phyloP scores from a whole-genome alignment of 2,797 vertebrate genomes.

The Argentina silus region DNA sequence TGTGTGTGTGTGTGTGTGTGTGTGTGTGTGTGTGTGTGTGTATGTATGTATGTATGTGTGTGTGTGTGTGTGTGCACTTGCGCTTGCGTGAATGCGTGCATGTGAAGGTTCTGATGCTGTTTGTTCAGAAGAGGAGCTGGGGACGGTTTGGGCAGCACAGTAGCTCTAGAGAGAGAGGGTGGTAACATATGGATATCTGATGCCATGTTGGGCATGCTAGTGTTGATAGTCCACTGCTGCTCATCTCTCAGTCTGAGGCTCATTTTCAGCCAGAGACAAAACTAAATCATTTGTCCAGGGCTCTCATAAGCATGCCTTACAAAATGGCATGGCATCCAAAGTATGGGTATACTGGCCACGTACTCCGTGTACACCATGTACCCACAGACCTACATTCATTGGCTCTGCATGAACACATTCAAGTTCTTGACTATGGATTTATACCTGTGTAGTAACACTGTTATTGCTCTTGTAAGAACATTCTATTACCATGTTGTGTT shows the following conservation, averaged over 20 bases:
- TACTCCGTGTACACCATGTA: not conserved
- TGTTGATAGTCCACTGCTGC: not conserved
- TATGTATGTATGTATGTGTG: too few relatives aligned
- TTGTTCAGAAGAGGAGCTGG: not conserved
- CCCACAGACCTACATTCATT: not conserved
- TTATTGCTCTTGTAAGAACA: not conserved
- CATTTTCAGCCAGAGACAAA: not conserved
- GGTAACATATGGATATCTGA: not conserved
- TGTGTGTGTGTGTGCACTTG: too few relatives aligned
- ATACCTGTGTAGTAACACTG: not conserved
- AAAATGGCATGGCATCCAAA: not conserved
- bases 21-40: constrained; percentile 9
- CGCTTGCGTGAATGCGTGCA: too few relatives aligned
- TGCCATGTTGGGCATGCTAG: not conserved
- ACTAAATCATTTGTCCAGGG: not conserved
- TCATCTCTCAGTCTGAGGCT: not conserved
- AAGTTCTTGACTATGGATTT: not conserved
- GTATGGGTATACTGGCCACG: not conserved
- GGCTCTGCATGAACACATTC: not conserved
- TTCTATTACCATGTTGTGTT: too few relatives aligned
- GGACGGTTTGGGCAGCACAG: not conserved
- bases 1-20: not conserved
- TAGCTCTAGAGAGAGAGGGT: not conserved
- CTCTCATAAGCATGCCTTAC: not conserved
- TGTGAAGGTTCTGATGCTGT: not conserved